Percentiles rank a stretch among this genome's conserved stretches.
These are phyloP conservation scores for Campylomormyrus tamandua DNA, from an alignment of 2,113 vertebrate genomes.

Conservation along the genomic window DNA sequence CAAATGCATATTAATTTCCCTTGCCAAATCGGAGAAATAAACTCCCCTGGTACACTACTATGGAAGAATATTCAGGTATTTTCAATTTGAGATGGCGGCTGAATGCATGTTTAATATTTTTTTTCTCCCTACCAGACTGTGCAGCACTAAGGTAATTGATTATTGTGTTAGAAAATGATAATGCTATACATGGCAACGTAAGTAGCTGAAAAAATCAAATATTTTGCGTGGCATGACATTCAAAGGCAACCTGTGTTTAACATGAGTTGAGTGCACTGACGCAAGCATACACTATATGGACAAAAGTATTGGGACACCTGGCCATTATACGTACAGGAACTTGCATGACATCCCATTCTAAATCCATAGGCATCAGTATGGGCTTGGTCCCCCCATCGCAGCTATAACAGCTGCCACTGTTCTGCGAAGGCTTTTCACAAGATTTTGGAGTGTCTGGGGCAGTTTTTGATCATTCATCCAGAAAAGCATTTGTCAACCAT, in stretches of 20 bases:
- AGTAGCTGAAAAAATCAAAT: neutral
- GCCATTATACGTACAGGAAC: neutral
- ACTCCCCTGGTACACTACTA: neutral
- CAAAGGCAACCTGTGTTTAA: neutral
- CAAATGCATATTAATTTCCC: slow-evolving; percentile 2
- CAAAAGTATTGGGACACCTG: neutral
- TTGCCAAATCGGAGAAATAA: neutral
- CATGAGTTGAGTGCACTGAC: neutral
- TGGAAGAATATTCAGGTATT: neutral
- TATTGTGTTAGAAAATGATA: neutral
- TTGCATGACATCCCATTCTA: neutral
- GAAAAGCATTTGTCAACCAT: neutral
- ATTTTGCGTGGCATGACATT: neutral
- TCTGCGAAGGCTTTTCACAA: neutral
- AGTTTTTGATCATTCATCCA: neutral
- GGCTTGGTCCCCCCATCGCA: no score
- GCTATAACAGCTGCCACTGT: neutral
- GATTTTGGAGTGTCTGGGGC: neutral
- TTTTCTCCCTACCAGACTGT: neutral
- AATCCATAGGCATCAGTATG: neutral
- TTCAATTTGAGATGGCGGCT: neutral
- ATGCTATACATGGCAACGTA: neutral
- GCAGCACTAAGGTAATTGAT: neutral
- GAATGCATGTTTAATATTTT: neutral
- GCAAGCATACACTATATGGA: neutral